Evolutionary conservation across 2,113 vertebrate genomes (phyloP).

Genomic region (Sus scrofa): T2T-Sscrofa CM000821.6:15410001-15410500

Average conservation of each 20-base stretch:
- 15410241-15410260: no score
- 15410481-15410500: neutral
- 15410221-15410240: neutral
- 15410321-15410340: neutral
- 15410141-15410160: neutral
- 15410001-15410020: fast-evolving
- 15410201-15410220: neutral
- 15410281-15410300: neutral
- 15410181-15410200: neutral
- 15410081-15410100: no score
- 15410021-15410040: neutral
- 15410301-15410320: fast-evolving
- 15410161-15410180: neutral
- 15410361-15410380: neutral
- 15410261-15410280: neutral
- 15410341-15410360: fast-evolving
- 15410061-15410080: neutral
- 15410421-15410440: neutral
- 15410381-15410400: neutral
- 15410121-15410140: neutral
- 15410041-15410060: neutral
- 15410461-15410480: neutral
- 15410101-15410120: neutral
- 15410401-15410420: fast-evolving
- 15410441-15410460: no score